These are phyloP conservation scores for Lithophane semibrunnea DNA, from an alignment of 2,888 invertebrate genomes.

Conservation along the genomic window DNA sequence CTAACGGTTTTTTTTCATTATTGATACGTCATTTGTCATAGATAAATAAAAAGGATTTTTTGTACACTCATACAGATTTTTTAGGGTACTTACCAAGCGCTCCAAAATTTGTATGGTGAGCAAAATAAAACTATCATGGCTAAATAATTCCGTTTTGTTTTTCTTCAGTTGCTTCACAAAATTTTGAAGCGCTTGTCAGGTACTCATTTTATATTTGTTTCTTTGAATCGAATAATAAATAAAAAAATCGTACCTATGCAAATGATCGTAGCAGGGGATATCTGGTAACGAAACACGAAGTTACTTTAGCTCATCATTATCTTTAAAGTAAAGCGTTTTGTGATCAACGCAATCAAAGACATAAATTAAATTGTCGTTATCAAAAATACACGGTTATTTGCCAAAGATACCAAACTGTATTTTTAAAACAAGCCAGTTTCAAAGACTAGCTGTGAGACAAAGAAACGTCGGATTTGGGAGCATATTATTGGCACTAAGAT, in stretches of 20 bases:
- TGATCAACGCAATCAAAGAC: not conserved
- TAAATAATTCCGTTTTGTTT: not conserved
- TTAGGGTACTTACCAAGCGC: not conserved
- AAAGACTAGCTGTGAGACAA: not conserved
- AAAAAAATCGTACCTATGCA: conserved; percentile 12
- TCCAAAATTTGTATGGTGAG: not conserved
- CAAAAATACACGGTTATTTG: not conserved
- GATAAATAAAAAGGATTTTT: conserved; percentile 1
- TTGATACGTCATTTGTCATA: conserved; percentile 50
- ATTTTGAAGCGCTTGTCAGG: not conserved
- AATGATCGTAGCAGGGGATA: conserved; percentile 39
- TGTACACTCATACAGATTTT: conserved; percentile 9
- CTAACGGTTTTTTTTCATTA: conserved; percentile 15
- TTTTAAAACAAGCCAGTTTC: not conserved
- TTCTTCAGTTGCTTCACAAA: not conserved
- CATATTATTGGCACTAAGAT: not conserved
- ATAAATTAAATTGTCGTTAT: not conserved
- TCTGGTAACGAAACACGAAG: conserved; percentile 20
- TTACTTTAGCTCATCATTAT: not conserved
- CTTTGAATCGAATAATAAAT: conserved; percentile 5
- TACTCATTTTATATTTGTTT: conserved; percentile 2
- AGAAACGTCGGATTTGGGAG: not conserved
- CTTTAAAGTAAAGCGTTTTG: not conserved
- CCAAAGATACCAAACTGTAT: too few species aligned
- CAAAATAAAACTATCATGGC: not conserved